Evolutionary conservation across 2,888 invertebrate species (phyloP).

Genomic region (Amiota communis): DNA sequence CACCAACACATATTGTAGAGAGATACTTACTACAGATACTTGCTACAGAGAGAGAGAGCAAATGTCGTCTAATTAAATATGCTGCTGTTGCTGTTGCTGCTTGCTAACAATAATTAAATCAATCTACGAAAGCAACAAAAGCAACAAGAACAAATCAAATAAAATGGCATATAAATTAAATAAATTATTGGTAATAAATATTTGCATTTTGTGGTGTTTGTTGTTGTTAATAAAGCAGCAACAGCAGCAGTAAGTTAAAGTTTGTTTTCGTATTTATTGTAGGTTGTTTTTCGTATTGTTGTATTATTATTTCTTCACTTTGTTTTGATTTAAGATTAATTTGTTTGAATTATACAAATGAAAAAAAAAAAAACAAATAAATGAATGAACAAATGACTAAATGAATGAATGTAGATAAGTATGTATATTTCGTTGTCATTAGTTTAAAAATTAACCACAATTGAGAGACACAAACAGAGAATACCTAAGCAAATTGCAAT

Average conservation of each 20-base stretch:
- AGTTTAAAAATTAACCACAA: constrained; percentile 15
- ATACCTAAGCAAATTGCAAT: constrained; percentile 41
- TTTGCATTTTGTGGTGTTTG: constrained; percentile 18
- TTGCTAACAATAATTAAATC: neutral
- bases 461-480: constrained; percentile 8
- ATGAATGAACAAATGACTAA: no score
- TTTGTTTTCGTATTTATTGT: neutral
- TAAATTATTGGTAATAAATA: neutral
- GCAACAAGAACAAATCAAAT: constrained; percentile 12
- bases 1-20: no score
- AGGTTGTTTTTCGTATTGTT: constrained; percentile 9
- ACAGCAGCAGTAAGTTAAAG: neutral
- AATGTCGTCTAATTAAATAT: constrained; percentile 15
- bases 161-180: neutral
- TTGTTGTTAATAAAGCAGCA: constrained; percentile 5
- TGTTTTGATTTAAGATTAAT: neutral
- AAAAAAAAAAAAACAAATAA: no score
- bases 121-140: neutral
- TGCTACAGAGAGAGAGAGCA: no score
- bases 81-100: constrained; percentile 6
- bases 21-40: no score
- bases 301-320: constrained; percentile 6
- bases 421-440: no score
- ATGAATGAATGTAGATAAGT: no score
- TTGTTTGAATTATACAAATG: constrained; percentile 9